Conservation (phyloP, 2,888 invertebrate species). For the Flabesymbios commensalis region DNA sequence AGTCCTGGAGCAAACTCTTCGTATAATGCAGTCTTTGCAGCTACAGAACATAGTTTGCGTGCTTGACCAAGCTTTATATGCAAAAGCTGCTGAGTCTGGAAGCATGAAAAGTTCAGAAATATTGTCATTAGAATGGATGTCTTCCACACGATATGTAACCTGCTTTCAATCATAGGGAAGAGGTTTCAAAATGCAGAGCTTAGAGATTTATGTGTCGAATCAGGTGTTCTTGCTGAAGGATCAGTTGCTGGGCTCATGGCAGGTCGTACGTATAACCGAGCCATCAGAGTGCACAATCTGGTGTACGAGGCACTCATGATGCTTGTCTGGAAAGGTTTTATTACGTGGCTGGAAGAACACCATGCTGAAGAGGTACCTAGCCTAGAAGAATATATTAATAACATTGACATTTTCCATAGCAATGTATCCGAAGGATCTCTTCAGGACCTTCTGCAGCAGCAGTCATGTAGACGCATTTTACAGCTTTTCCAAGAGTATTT, state of each 20-base stretch:
- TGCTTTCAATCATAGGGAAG: constrained; percentile 31
- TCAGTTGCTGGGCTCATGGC: constrained; percentile 26
- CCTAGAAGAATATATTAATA: neutral
- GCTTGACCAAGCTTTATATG: constrained; percentile 34
- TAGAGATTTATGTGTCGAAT: constrained; percentile 27
- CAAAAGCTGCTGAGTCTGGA: constrained; percentile 34
- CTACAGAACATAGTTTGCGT: constrained; percentile 14
- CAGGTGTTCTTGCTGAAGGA: constrained; percentile 32
- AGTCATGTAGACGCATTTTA: neutral
- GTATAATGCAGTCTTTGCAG: constrained; percentile 17
- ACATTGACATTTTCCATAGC: neutral
- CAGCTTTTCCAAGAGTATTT: constrained; percentile 1
- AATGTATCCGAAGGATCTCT: neutral
- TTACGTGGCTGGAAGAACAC: constrained; percentile 6
- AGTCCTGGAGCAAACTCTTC: constrained; percentile 11
- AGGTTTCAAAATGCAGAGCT: constrained; percentile 32
- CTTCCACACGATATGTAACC: constrained; percentile 31
- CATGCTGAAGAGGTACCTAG: constrained; percentile 1
- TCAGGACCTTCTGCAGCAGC: neutral
- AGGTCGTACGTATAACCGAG: constrained; percentile 15
- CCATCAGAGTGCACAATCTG: constrained; percentile 19
- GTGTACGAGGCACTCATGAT: constrained; percentile 32
- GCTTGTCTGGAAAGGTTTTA: constrained; percentile 19
- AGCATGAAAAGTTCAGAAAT: constrained; percentile 15
- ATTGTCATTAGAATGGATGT: constrained; percentile 28